phyloP scores from a whole-genome alignment of 2,888 invertebrate species.

The Schizaphis graminum region DNA sequence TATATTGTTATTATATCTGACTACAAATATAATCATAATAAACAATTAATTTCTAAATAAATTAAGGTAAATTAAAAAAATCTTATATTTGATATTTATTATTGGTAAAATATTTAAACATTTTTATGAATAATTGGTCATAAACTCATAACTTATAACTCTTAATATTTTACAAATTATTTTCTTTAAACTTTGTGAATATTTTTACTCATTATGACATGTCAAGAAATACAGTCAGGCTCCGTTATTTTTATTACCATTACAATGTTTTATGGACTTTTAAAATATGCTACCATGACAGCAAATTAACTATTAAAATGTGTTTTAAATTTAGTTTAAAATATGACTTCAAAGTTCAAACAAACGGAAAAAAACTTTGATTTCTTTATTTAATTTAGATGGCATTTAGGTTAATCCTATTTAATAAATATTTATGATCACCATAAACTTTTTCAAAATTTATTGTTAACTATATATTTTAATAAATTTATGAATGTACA shows the following conservation, averaged over 20 bases:
- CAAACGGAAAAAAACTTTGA: neutral
- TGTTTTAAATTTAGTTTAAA: constrained; percentile 18
- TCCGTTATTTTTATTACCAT: constrained; percentile 16
- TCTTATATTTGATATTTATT: neutral
- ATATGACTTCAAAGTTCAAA: neutral
- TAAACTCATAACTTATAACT: neutral
- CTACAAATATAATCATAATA: neutral
- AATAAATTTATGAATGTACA: neutral
- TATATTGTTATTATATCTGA: neutral
- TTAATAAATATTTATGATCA: constrained; percentile 19
- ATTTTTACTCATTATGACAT: constrained; percentile 27
- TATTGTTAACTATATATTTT: neutral
- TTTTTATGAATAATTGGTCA: neutral
- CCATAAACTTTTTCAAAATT: neutral
- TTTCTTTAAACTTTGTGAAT: constrained; percentile 20
- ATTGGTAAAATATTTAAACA: neutral
- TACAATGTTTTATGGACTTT: constrained; percentile 14
- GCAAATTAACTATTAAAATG: constrained; percentile 18
- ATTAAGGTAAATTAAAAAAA: neutral
- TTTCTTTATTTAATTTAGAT: neutral
- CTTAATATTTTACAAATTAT: neutral
- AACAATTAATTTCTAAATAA: neutral
- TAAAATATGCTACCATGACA: neutral
- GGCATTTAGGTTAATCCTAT: neutral
- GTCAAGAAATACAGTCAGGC: neutral